Evolutionary conservation across 2,797 vertebrate species (phyloP).

Genomic region (Tamandua tetradactyla): DNA sequence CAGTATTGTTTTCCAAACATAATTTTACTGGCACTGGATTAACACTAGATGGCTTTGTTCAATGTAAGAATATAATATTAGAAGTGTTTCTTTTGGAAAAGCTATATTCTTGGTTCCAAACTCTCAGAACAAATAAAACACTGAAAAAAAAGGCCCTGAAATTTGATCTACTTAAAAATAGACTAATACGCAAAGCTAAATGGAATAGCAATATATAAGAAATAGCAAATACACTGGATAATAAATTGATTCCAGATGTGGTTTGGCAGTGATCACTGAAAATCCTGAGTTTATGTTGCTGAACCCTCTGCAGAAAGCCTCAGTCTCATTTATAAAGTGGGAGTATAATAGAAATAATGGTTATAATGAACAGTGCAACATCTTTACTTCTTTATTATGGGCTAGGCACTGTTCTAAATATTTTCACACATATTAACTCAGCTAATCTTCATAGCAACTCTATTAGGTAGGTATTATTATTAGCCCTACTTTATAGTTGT

Average conservation of each 20-base stretch:
- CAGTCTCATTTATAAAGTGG: background rate
- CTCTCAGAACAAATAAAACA: slow-evolving; percentile 24
- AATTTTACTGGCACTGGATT: background rate
- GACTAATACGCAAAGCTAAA: slow-evolving; percentile 1
- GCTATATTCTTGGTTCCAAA: slow-evolving; percentile 25
- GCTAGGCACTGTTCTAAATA: background rate
- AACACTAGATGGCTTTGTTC: slow-evolving; percentile 40
- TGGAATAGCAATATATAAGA: background rate
- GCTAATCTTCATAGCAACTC: background rate
- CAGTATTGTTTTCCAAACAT: background rate
- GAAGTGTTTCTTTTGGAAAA: background rate
- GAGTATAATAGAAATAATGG: background rate
- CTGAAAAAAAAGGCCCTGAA: background rate
- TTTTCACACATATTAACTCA: background rate
- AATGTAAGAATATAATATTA: background rate
- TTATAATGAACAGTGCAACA: background rate
- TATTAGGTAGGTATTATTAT: background rate
- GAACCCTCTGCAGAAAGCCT: background rate
- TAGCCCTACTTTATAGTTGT: background rate
- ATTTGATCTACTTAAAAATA: slow-evolving; percentile 39
- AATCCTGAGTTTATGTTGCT: background rate
- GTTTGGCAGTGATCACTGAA: background rate
- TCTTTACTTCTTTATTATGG: background rate
- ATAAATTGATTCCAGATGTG: background rate
- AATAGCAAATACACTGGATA: background rate